A percentile compares a stretch with the other conserved stretches of the same genome.
Conservation (phyloP, 2,888 invertebrate species). For the Agapostemon virescens region DNA sequence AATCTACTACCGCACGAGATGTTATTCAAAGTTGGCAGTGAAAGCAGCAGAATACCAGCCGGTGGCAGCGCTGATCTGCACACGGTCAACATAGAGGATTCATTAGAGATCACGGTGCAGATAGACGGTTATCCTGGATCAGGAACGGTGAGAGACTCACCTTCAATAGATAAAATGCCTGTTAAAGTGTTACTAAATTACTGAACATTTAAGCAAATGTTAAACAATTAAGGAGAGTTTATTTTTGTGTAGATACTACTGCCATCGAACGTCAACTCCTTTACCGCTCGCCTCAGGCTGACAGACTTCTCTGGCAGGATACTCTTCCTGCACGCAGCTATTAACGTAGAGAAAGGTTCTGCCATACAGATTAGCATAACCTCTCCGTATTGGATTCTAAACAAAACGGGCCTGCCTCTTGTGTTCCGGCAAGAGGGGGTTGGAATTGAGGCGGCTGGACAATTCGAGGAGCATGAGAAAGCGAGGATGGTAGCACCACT, state of each 20-base stretch:
- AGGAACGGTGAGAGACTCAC: slow-evolving; percentile 82
- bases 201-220: no score
- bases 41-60: slow-evolving; percentile 81
- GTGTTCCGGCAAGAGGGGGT: slow-evolving; percentile 95
- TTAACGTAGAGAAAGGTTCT: slow-evolving; percentile 83
- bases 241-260: slow-evolving; percentile 69
- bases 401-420: slow-evolving; percentile 97
- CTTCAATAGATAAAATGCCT: no score
- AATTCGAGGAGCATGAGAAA: slow-evolving; percentile 96
- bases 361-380: slow-evolving; percentile 87
- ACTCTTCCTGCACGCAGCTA: slow-evolving; percentile 88
- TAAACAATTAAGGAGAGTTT: not conserved
- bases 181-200: no score
- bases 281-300: slow-evolving; percentile 87
- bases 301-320: slow-evolving; percentile 88
- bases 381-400: slow-evolving; percentile 96
- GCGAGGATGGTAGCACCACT: slow-evolving; percentile 96
- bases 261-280: slow-evolving; percentile 81
- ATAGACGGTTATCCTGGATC: slow-evolving; percentile 92
- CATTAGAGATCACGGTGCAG: slow-evolving; percentile 88
- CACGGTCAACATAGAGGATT: slow-evolving; percentile 84
- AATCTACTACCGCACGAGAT: slow-evolving; percentile 94
- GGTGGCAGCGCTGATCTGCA: slow-evolving; percentile 81
- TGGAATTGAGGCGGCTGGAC: slow-evolving; percentile 90
- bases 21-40: slow-evolving; percentile 83